Base-by-base conservation (phyloP, 2,888 invertebrate species). In the Agonopterix subpropinquella region DNA sequence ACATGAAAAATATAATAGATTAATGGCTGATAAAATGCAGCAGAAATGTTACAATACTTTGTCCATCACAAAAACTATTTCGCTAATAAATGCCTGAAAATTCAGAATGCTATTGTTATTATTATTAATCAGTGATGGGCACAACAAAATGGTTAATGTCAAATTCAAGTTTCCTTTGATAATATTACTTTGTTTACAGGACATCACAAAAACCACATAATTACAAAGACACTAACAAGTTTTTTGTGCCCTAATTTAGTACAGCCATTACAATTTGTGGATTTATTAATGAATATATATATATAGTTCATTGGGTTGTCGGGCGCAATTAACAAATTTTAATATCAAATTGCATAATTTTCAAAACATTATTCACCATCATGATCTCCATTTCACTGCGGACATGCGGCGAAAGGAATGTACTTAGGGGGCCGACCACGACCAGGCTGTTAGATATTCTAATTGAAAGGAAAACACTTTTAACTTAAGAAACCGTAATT, bases 401-500 rank as follows among this genome's bases (percentile, higher is more conserved):
- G 78, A 82, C 81, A 79, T 76, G 80, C 83, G 83, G 83, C 81
- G 83, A 83, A 80, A 83, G 88, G 88, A 88, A 87, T 87, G 86
- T 87, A 77, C 73, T 76, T 70, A 69, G 79, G 85, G 85, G 85
- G 85, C 87, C 80, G 88, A 86, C 85, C 85, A 71, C 80, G 88
- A 86, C 85, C 85, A 71, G 77, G 76, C 85, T 80, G 72, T 73
- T 67, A 58, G 62, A 64, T 28, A 65, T 64, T 71, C 76, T 77
- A 71, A 65, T 72, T 73, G 77, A 87, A 88, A 89, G 88, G 88
- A 89, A 89, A 89, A 89, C 88, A 89, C 89, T 83, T 87, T 86
- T 89, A 89, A 89, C 88, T 89, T 88, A 89, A 89, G 89, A 89
- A 89, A 87, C 89, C 89, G 87, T 89, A 89, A 88, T 89, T 89